Base-by-base conservation (phyloP, 2,113 vertebrate genomes). In the Marmota flaviventris region DNA sequence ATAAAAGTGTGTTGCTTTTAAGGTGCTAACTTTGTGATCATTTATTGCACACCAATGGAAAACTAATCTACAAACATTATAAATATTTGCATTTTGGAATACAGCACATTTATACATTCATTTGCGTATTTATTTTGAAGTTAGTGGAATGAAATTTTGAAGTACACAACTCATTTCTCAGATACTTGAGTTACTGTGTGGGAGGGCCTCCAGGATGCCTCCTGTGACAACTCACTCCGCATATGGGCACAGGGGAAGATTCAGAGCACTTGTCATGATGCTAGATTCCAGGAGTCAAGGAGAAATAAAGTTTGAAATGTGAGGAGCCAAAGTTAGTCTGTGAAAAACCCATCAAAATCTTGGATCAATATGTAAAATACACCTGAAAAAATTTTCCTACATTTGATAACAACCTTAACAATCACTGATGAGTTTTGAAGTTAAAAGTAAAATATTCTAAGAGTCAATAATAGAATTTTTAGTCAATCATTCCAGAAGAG, bases 281-380 rank as follows among this genome's bases (percentile, higher is more conserved):
- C 17, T 20, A 17, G 1, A 8, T 3, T 20, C 7, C 39, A 27
- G 39, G 13, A 90, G 8, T 34, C 6, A 37, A 91, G 4, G 22
- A 91, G 83, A 91, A 91, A 24, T 5, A 73, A 81, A 58, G 39
- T 91, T 77, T 67, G 65, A 95, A 89, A 93, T 51, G 11, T 58
- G 58, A 13, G 18, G 8, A 51, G 27, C 20, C 17, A 22, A 82
- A 63, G 42, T 34, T 29, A 61, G n/a, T n/a, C 9, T 51, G 14
- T 39, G 4, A 14, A 78, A 78, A 56, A 27, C n/a, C 75, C 18
- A 70, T 92, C n/a, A 34, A 75, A 89, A 72, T 73, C 39, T 37
- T 67, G 2, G 45, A 17, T 56, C 24, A 61, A 39, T 78, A 91
- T 37, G 37, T 85, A 8, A 37, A 91, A 69, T 61, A 87, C 91